Evolutionary conservation across 2,888 invertebrate genomes (phyloP), one percentile per base, ranked within the genome.

Genomic region (Autographa gamma): DNA sequence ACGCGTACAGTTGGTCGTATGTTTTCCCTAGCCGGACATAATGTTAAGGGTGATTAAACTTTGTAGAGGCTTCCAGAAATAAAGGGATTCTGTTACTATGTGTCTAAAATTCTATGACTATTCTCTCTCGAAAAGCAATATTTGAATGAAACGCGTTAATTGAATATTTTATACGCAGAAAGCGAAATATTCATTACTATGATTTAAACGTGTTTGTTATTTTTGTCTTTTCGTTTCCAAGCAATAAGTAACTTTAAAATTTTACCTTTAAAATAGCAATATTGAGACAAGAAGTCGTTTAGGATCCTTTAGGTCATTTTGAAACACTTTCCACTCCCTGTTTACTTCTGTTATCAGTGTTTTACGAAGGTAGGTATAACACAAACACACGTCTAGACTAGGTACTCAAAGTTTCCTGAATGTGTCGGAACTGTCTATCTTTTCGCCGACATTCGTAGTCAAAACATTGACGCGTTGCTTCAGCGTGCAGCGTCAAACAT

Each of bases 21-120:
- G 59, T 74, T 64, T 66, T 25, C 43, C 25, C 56, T 13, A 6
- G 31, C 59, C 25, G 59, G 31, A 31, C 62, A 16, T 19, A 25
- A 56, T 25, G 54, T 56, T 13, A 11, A 25, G 19, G 54, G 54
- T 25, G 13, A 56, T 56, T 56, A 25, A 56, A 56, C 54, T 56
- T 56, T 25, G 54, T 54, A 19, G 19, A 13, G 25, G 11, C 54
- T 56, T 13, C 54, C 25, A 56, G 54, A 56, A 56, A 56, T 25
- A 56, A 14, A 13, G 25, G 1, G 3, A 25, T 3, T 56, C 3
- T 25, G 18, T 19, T 54, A 11, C 9, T 54, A 54, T 43, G 43
- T 16, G 43, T 3, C 16, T 43, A 43, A 43, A 43, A 43, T 43
- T 43, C 5, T 43, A 43, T 43, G 34, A 34, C 2, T 34, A 0